phyloP scores from a whole-genome alignment of 2,113 vertebrate genomes.

The Sander vitreus region DNA sequence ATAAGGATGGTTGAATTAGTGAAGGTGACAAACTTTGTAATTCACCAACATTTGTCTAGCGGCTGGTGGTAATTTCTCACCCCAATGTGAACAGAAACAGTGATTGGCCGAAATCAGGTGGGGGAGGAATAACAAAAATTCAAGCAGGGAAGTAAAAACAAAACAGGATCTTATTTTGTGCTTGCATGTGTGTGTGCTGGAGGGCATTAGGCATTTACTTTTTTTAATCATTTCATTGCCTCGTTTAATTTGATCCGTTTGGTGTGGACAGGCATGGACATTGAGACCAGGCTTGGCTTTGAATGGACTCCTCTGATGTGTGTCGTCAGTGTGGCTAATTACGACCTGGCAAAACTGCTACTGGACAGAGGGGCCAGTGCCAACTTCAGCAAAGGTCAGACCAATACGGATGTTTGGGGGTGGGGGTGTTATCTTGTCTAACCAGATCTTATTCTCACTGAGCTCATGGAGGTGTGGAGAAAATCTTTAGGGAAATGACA shows the following conservation, averaged over 20 bases:
- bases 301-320: constrained; percentile 96
- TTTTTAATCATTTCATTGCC: not conserved
- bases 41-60: not conserved
- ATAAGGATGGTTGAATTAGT: not conserved
- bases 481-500: not conserved
- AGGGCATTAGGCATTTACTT: not conserved
- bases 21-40: not conserved
- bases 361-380: constrained; percentile 92
- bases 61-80: not conserved
- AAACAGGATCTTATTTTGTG: not conserved
- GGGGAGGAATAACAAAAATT: not conserved
- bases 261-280: constrained; percentile 84
- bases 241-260: constrained; percentile 9
- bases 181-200: not conserved
- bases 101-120: not conserved
- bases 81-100: not conserved
- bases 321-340: constrained; percentile 88
- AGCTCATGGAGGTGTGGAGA: not conserved
- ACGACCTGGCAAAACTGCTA: constrained; percentile 87
- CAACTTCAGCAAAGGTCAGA: constrained; percentile 91
- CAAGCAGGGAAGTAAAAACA: not conserved
- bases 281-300: constrained; percentile 88
- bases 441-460: not conserved
- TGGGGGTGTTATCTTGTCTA: not conserved
- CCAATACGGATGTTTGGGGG: not conserved